phyloP scores from a whole-genome alignment of 1,140 invertebrate genomes.

The Zophobas morio region DNA sequence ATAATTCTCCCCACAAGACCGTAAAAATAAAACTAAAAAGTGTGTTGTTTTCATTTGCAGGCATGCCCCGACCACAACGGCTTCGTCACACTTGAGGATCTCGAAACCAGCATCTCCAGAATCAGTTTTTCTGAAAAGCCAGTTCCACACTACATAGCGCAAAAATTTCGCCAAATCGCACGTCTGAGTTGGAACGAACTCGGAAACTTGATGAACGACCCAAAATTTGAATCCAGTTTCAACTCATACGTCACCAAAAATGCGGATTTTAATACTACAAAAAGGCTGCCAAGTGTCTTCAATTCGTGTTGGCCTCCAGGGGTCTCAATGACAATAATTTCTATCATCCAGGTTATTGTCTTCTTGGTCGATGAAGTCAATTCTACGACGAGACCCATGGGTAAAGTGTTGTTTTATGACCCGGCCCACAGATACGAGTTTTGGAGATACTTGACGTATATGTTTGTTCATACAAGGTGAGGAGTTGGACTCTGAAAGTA shows the following conservation, averaged over 20 bases:
- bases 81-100: no score
- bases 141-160: no score
- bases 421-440: conserved; percentile 88
- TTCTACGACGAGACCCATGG: conserved; percentile 80
- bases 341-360: conserved; percentile 79
- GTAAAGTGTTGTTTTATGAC: conserved; percentile 89
- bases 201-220: conserved; percentile 80
- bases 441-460: conserved; percentile 95
- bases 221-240: conserved; percentile 75
- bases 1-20: no score
- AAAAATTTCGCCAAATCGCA: conserved; percentile 78
- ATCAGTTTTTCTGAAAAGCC: no score
- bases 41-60: no score
- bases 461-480: conserved; percentile 96
- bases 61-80: no score
- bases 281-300: conserved; percentile 52
- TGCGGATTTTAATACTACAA: conserved; percentile 64
- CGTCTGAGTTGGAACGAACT: conserved; percentile 85
- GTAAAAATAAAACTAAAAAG: no score
- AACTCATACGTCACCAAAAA: conserved; percentile 66
- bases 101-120: no score
- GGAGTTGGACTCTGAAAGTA: conserved; percentile 58
- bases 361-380: conserved; percentile 77
- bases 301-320: conserved; percentile 88
- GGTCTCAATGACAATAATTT: conserved; percentile 87